phyloP scores from a whole-genome alignment of 2,113 vertebrate genomes.

The Engystomops pustulosus region DNA sequence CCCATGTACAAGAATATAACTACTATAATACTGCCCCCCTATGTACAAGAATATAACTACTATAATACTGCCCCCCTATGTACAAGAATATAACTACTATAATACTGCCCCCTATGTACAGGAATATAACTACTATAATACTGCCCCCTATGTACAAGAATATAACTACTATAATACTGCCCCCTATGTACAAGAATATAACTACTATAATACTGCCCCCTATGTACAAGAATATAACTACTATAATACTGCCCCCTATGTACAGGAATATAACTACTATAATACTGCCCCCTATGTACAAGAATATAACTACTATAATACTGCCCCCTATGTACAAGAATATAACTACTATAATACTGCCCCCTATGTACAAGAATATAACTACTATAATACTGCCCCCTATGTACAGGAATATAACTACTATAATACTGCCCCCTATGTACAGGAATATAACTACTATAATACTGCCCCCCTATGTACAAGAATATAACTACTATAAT shows the following conservation, averaged over 20 bases:
- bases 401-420: no score
- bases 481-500: slow-evolving; percentile 5
- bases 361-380: no score
- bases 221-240: slow-evolving; percentile 10
- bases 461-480: neutral
- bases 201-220: neutral
- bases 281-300: neutral
- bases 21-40: neutral
- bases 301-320: neutral
- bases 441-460: slow-evolving; percentile 2
- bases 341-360: no score
- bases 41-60: slow-evolving; percentile 5
- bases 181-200: neutral
- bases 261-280: neutral
- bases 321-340: no score
- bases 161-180: neutral
- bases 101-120: no score
- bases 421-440: neutral
- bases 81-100: slow-evolving; percentile 1
- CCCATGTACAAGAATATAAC: slow-evolving; percentile 1
- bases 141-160: no score
- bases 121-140: no score
- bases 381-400: no score
- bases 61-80: neutral
- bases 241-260: neutral